A percentile compares a stretch with the other conserved stretches of the same genome.
These are phyloP conservation scores for Bursaphelenchus okinawaensis DNA, from an alignment of 2,888 invertebrate genomes.

Conservation along the genomic window DNA sequence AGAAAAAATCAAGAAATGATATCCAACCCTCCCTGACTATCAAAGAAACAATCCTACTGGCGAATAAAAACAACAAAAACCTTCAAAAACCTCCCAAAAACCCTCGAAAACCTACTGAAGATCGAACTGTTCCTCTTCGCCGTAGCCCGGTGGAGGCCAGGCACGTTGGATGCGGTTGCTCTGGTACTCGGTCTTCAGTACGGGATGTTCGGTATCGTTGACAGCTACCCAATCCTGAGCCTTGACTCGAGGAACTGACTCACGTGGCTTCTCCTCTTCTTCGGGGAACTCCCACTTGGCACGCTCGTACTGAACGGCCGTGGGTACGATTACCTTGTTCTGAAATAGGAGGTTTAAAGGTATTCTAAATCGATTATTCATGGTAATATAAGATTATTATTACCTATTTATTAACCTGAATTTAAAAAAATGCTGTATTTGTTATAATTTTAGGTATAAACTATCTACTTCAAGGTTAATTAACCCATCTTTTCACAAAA, in stretches of 20 bases:
- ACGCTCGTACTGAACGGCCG: constrained; percentile 42
- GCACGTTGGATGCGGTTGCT: constrained; percentile 42
- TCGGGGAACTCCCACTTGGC: constrained; percentile 53
- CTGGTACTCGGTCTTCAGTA: constrained; percentile 41
- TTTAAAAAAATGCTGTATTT: too few species aligned
- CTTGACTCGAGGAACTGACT: constrained; percentile 42
- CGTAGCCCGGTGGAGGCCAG: constrained; percentile 54
- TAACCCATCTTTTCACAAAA: not conserved
- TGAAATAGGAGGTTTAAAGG: constrained; percentile 17
- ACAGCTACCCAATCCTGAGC: constrained; percentile 51
- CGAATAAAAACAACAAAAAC: not conserved
- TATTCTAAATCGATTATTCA: not conserved
- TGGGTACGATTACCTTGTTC: constrained; percentile 50
- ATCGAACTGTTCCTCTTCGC: constrained; percentile 27
- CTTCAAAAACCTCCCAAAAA: too few species aligned
- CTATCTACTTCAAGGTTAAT: too few species aligned
- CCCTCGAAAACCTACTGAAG: constrained; percentile 19
- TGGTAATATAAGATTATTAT: not conserved
- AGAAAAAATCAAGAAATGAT: too few species aligned
- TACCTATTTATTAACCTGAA: not conserved
- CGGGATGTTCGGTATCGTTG: constrained; percentile 31
- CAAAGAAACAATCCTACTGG: too few species aligned
- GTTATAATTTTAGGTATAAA: too few species aligned
- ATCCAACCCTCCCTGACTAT: too few species aligned
- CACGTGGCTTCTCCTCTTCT: constrained; percentile 35